A percentile compares a stretch with the other conserved stretches of the same genome.
Conservation (phyloP, 2,113 vertebrate genomes). For the Tyto alba region DNA sequence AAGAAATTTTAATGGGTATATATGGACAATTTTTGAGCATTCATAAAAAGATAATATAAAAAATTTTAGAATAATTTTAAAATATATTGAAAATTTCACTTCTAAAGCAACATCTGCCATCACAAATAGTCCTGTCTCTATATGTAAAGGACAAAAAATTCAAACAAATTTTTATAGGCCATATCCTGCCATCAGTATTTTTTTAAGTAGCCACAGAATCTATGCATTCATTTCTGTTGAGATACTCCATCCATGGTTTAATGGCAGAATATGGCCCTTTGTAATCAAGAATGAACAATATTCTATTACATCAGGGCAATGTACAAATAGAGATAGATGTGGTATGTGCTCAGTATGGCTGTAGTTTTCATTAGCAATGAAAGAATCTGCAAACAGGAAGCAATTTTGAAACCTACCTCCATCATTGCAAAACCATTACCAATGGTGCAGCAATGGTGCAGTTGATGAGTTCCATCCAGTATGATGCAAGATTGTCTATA, state of each 20-base stretch:
- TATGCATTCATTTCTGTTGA: neutral
- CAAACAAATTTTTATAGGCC: neutral
- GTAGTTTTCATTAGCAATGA: neutral
- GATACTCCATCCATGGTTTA: neutral
- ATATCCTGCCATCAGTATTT: neutral
- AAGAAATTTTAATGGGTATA: neutral
- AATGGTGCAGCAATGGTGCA: neutral
- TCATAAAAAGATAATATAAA: neutral
- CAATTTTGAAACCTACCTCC: neutral
- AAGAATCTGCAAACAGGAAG: neutral
- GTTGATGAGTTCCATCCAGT: neutral
- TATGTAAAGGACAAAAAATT: neutral
- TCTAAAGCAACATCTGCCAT: neutral
- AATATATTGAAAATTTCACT: neutral
- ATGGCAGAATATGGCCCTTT: neutral
- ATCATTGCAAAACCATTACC: neutral
- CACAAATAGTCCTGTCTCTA: neutral
- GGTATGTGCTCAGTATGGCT: neutral
- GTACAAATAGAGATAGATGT: neutral
- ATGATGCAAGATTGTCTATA: neutral
- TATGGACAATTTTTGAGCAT: neutral
- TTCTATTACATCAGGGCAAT: neutral
- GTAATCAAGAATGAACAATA: neutral
- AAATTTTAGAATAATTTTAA: neutral
- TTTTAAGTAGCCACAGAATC: neutral